Percentiles rank a stretch among this genome's conserved stretches.
Evolutionary conservation across 2,888 invertebrate species (phyloP).

Genomic region (Lasioglossum morio): DNA sequence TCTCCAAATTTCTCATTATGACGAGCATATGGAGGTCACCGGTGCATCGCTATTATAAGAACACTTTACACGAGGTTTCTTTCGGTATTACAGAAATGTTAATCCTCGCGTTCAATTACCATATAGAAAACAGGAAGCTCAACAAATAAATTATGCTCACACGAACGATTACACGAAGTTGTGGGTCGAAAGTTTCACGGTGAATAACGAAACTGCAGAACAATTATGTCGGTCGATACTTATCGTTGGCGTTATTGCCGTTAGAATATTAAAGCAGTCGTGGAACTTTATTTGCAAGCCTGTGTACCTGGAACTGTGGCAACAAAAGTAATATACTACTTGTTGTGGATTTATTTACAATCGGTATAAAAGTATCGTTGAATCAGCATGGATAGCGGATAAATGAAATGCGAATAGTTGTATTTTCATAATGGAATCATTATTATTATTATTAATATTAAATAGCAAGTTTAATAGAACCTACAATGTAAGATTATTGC

Average conservation of each 20-base stretch:
- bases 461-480: neutral
- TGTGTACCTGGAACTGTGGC: neutral
- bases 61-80: neutral
- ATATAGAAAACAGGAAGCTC: neutral
- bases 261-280: neutral
- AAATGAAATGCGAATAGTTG: neutral
- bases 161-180: neutral
- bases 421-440: neutral
- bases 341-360: neutral
- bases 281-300: neutral
- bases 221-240: neutral
- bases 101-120: neutral
- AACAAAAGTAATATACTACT: neutral
- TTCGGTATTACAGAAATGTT: neutral
- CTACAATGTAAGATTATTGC: too few relatives aligned
- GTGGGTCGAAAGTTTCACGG: neutral
- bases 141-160: neutral
- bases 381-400: neutral
- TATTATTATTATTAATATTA: neutral
- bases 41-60: neutral
- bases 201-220: neutral
- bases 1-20: neutral
- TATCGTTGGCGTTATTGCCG: neutral
- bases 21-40: constrained; percentile 1
- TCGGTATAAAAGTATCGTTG: neutral